These are phyloP conservation scores for western clawed frog (Xenopus tropicalis) DNA, from an alignment of 2,113 vertebrate genomes.

Conservation along the genomic window UCB_Xtro_10.0 CM004451.2:23719501-23720000, in stretches of 20 bases:
- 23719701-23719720: slow-evolving; percentile 8
- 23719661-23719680: slow-evolving; percentile 12
- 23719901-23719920: too few relatives aligned
- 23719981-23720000: too few relatives aligned
- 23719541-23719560: slow-evolving; percentile 2
- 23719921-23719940: too few relatives aligned
- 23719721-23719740: slow-evolving; percentile 6
- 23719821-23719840: too few relatives aligned
- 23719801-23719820: slow-evolving; percentile 9
- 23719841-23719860: too few relatives aligned
- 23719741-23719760: slow-evolving; percentile 39
- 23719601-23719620: slow-evolving; percentile 24
- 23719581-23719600: neutral
- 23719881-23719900: too few relatives aligned
- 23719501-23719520: neutral
- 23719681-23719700: slow-evolving; percentile 36
- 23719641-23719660: slow-evolving; percentile 21
- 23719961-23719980: too few relatives aligned
- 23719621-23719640: slow-evolving; percentile 29
- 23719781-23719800: neutral
- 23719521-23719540: neutral
- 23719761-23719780: slow-evolving; percentile 35
- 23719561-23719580: neutral
- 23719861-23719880: too few relatives aligned
- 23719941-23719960: too few relatives aligned